A percentile compares a stretch with the other conserved stretches of the same genome.
phyloP scores from a whole-genome alignment of 2,797 vertebrate species.

The Pampus argenteus region DNA sequence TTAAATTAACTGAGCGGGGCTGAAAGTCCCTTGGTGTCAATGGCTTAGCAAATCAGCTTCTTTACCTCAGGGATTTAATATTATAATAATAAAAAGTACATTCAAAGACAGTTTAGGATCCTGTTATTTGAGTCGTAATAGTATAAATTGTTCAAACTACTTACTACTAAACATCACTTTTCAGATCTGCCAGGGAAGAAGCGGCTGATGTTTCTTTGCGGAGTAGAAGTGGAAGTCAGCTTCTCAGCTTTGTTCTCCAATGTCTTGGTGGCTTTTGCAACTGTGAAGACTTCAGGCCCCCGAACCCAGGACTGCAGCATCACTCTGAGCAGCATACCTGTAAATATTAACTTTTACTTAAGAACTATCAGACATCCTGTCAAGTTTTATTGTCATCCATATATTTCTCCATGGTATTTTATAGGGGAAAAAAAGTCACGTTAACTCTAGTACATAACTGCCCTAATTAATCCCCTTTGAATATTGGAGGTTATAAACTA shows the following conservation, averaged over 20 bases:
- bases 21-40: slow-evolving; percentile 14
- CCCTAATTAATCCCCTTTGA: too few relatives aligned
- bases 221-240: slow-evolving; percentile 83
- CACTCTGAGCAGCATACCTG: slow-evolving; percentile 77
- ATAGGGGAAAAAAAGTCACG: too few relatives aligned
- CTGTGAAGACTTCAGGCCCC: slow-evolving; percentile 69
- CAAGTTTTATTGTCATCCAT: background rate
- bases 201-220: slow-evolving; percentile 82
- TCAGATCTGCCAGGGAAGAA: slow-evolving; percentile 82
- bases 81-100: background rate
- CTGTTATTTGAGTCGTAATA: background rate
- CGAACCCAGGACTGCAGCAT: slow-evolving; percentile 77
- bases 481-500: background rate
- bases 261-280: slow-evolving; percentile 85
- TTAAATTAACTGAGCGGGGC: background rate
- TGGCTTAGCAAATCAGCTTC: background rate
- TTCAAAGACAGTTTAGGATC: background rate
- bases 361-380: slow-evolving; percentile 19
- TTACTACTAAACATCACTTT: slow-evolving; percentile 29
- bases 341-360: slow-evolving; percentile 74
- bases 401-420: too few relatives aligned
- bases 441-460: too few relatives aligned
- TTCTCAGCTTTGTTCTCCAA: slow-evolving; percentile 90
- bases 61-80: background rate
- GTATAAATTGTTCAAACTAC: background rate